phyloP scores from a whole-genome alignment of 2,113 vertebrate species.

The Phrynosoma blainvillii region DNA sequence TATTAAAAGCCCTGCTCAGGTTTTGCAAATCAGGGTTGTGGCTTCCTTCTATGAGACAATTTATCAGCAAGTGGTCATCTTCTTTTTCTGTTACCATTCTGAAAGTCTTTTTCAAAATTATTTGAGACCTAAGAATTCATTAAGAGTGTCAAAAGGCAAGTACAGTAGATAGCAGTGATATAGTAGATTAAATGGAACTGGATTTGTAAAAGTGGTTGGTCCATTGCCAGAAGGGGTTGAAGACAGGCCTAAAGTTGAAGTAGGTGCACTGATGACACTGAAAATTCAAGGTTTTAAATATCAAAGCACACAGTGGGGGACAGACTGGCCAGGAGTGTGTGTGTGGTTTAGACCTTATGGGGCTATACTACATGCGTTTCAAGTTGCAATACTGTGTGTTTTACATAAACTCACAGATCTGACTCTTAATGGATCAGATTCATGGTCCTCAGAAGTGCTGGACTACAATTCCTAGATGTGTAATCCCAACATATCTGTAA shows the following conservation, averaged over 20 bases:
- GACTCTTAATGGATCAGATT: not conserved
- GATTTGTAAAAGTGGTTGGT: not conserved
- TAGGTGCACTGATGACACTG: not conserved
- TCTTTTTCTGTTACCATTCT: too few relatives aligned
- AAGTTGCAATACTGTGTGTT: not conserved
- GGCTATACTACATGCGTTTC: not conserved
- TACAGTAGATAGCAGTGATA: too few relatives aligned
- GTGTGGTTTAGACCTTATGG: not conserved
- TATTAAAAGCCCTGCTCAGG: too few relatives aligned
- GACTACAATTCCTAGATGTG: too few relatives aligned
- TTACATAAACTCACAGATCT: not conserved
- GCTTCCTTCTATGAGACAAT: too few relatives aligned
- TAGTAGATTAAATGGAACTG: not conserved
- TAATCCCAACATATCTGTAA: too few relatives aligned
- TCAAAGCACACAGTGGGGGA: not conserved
- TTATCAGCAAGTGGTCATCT: too few relatives aligned
- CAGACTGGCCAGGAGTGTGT: not conserved
- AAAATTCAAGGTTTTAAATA: not conserved
- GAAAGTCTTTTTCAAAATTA: too few relatives aligned
- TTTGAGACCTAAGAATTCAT: too few relatives aligned
- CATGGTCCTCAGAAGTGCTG: too few relatives aligned
- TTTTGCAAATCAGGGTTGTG: too few relatives aligned
- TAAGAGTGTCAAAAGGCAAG: too few relatives aligned
- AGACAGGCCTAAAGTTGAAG: not conserved
- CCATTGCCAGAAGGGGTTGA: not conserved